A percentile compares a stretch with the other conserved stretches of the same genome.
Conservation (phyloP, 2,113 vertebrate genomes). For the Gobius niger region DNA sequence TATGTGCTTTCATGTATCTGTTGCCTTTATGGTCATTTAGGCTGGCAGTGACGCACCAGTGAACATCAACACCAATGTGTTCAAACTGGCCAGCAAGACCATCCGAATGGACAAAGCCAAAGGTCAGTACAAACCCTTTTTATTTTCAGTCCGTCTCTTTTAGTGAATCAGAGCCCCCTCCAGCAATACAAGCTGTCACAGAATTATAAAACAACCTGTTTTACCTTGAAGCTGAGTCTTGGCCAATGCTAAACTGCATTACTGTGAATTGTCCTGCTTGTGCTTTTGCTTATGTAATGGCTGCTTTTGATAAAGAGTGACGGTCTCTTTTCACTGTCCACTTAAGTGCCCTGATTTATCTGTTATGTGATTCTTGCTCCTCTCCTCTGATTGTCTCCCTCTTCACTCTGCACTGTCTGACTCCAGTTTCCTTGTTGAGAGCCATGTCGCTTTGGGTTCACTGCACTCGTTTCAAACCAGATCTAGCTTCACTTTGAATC, state of each 20-base stretch:
- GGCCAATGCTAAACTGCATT: background rate
- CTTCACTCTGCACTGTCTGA: slow-evolving; percentile 41
- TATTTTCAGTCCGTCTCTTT: background rate
- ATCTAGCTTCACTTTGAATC: slow-evolving; percentile 52
- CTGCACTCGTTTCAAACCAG: slow-evolving; percentile 42
- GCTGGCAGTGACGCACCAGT: slow-evolving; percentile 62
- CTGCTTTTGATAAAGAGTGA: slow-evolving; percentile 3
- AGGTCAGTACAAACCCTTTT: slow-evolving; percentile 61
- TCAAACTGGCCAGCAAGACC: slow-evolving; percentile 74
- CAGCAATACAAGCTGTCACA: slow-evolving; percentile 1
- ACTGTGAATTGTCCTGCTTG: slow-evolving; percentile 2
- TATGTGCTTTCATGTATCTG: background rate
- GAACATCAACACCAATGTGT: slow-evolving; percentile 65
- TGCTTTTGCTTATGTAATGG: slow-evolving; percentile 10
- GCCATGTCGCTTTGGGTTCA: slow-evolving; percentile 38
- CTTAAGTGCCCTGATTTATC: slow-evolving; percentile 33
- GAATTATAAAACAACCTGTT: slow-evolving; percentile 8
- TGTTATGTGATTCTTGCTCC: slow-evolving; percentile 20
- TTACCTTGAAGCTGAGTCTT: slow-evolving; percentile 2
- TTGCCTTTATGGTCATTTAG: slow-evolving; percentile 46
- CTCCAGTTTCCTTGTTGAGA: slow-evolving; percentile 60
- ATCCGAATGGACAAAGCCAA: slow-evolving; percentile 72
- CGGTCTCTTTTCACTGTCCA: slow-evolving; percentile 26
- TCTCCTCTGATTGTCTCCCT: slow-evolving; percentile 13
- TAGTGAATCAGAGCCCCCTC: background rate